Evolutionary conservation across 53 echinoderm and acorn worm genomes (phyloP).

Genomic region (Echinarachnius parma): DNA sequence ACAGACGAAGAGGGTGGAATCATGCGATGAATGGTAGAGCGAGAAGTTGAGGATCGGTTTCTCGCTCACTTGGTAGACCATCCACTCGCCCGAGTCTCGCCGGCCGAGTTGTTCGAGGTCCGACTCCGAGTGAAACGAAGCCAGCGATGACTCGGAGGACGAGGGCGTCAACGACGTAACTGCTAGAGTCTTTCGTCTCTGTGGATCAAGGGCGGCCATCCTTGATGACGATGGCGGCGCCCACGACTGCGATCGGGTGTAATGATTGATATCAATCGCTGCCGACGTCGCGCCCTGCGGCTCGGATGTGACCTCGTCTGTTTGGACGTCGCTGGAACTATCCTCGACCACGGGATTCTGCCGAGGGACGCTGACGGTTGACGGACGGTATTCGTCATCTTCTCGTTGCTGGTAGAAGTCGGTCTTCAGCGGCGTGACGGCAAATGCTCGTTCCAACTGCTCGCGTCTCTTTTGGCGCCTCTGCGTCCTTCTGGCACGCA

Average conservation of each 20-base stretch:
- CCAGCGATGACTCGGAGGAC: slow-evolving; percentile 32
- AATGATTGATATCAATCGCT: background rate
- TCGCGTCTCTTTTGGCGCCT: slow-evolving; percentile 27
- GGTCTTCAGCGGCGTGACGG: slow-evolving; percentile 18
- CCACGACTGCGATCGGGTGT: slow-evolving; percentile 21
- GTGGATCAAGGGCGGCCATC: slow-evolving; percentile 1
- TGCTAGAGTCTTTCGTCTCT: slow-evolving; percentile 18
- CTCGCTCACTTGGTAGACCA: slow-evolving; percentile 2
- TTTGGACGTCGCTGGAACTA: background rate
- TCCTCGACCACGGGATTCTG: slow-evolving; percentile 21
- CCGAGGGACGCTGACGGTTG: slow-evolving; percentile 2
- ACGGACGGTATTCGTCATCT: slow-evolving; percentile 6
- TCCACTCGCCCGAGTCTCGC: slow-evolving; percentile 14
- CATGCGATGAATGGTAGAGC: slow-evolving; percentile 37
- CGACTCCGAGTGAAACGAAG: slow-evolving; percentile 15
- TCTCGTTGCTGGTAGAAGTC: slow-evolving; percentile 1
- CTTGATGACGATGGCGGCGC: slow-evolving; percentile 2
- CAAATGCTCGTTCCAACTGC: slow-evolving; percentile 11
- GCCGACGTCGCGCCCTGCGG: background rate
- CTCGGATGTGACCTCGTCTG: too few relatives aligned
- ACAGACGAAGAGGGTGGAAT: slow-evolving; percentile 41
- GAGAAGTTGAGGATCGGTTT: slow-evolving; percentile 30
- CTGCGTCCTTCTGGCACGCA: slow-evolving; percentile 2
- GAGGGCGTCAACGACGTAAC: slow-evolving; percentile 21
- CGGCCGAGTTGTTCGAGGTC: slow-evolving; percentile 13